Evolutionary conservation across 2,888 invertebrate genomes (phyloP), one percentile per base, ranked within the genome.

Genomic region (Melanotus villosus): DNA sequence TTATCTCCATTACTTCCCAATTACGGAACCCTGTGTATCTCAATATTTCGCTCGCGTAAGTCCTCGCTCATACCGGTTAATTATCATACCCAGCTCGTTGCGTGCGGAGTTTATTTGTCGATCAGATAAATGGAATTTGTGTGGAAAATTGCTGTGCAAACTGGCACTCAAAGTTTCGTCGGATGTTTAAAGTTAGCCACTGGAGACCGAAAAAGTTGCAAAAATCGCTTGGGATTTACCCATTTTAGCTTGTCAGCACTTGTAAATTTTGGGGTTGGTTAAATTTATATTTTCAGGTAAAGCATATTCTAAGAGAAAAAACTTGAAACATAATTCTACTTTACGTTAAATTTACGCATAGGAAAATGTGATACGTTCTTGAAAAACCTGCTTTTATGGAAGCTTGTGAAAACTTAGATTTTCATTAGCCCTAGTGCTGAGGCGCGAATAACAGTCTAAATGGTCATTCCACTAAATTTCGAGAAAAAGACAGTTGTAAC

Each of bases 191-290:
- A 65, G 64, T 64, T 64, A 19, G 54, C 41, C 64, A 30, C 36
- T 9, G 26, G 59, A 26, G 56, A 54, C 36, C 16, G 14, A 38
- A 58, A 65, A 66, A 66, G 43, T 60, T 67, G 14, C 41, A 45
- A 60, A 62, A 54, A 67, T 67, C 60, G 32, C 43, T 23, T 10
- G 56, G 60, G 67, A 67, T 50, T 66, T 38, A 30, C 47, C 47
- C 66, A 41, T 45, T 66, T 66, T 59, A 59, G 16, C 47, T 16
- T 67, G 67, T 67, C 67, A 41, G 56, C 60, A 21, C 43, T 23
- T 60, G 43, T 54, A 67, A 67, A 67, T 67, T 60, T 45, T n/a
- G n/a, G 43, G 36, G 38, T 14, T 41, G 23, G 30, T 30, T 21
- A 45, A 60, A 67, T 62, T 67, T 60, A 67, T 62, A 36, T 52